These are phyloP conservation scores for Ceramica pisi DNA, from an alignment of 2,888 invertebrate species.

Conservation along the genomic window DNA sequence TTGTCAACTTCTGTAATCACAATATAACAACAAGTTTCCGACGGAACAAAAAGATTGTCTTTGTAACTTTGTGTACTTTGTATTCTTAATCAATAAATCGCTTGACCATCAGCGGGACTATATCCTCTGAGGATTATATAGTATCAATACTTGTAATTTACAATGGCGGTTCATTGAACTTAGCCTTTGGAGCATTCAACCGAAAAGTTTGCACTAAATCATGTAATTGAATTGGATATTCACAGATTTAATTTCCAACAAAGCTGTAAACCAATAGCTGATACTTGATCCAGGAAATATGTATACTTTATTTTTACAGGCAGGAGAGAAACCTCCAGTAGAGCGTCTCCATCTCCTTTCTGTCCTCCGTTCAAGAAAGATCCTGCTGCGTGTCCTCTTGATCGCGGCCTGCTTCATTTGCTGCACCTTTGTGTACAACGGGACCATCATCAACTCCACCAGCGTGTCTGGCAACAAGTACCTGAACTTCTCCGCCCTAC, in stretches of 20 bases:
- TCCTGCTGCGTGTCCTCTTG: slow-evolving; percentile 80
- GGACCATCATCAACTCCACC: slow-evolving; percentile 94
- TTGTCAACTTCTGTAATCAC: slow-evolving; percentile 2
- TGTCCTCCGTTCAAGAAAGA: slow-evolving; percentile 80
- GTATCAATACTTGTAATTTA: background rate
- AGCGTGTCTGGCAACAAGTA: slow-evolving; percentile 94
- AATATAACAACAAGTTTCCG: background rate
- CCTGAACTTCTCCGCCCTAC: slow-evolving; percentile 93
- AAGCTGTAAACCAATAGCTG: background rate
- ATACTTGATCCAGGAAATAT: background rate
- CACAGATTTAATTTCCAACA: slow-evolving; percentile 20
- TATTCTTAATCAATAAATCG: background rate
- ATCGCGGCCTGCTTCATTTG: slow-evolving; percentile 92
- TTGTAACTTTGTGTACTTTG: slow-evolving; percentile 4
- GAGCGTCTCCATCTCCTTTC: slow-evolving; percentile 71
- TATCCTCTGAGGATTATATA: background rate
- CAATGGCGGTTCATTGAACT: slow-evolving; percentile 31
- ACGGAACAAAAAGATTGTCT: slow-evolving; percentile 6
- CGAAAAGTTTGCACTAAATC: background rate
- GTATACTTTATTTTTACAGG: slow-evolving; percentile 62
- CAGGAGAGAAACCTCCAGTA: slow-evolving; percentile 50
- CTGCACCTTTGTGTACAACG: slow-evolving; percentile 94
- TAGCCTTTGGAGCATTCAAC: background rate
- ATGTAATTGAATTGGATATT: background rate
- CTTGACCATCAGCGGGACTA: background rate